Percentiles rank a stretch among this genome's conserved stretches.
phyloP scores from a whole-genome alignment of 2,113 vertebrate genomes.

The Hippoglossus stenolepis region DNA sequence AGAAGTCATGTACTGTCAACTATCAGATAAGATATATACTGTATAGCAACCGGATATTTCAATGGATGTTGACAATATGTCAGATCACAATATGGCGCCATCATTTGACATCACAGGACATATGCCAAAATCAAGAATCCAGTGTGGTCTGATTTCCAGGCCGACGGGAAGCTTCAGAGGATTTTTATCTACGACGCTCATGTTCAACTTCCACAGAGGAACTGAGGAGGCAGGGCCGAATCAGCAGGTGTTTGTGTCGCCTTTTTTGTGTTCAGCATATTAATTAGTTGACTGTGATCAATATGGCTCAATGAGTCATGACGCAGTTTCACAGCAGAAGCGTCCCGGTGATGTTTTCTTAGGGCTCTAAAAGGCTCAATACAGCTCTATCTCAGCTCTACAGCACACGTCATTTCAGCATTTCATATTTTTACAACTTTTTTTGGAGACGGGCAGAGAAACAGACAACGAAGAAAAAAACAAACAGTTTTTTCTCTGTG shows the following conservation, averaged over 20 bases:
- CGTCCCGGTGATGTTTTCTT: background rate
- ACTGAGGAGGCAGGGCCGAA: background rate
- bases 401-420: background rate
- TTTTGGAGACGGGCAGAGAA: no score
- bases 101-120: background rate
- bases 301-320: conserved; percentile 3
- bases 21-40: background rate
- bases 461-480: background rate
- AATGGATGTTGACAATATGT: background rate
- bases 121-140: background rate
- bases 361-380: background rate
- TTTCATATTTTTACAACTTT: background rate
- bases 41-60: background rate
- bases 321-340: background rate
- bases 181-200: background rate
- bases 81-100: background rate
- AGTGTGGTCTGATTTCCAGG: background rate
- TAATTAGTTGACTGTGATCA: background rate
- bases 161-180: background rate
- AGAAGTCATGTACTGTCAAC: background rate
- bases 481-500: no score
- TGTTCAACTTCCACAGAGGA: background rate
- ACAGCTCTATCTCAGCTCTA: background rate
- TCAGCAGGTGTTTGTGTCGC: background rate
- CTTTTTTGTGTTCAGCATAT: conserved; percentile 9